Percentiles rank a stretch among this genome's conserved stretches.
Conservation (phyloP, 2,113 vertebrate genomes). For the Pomatostomus ruficeps region DNA sequence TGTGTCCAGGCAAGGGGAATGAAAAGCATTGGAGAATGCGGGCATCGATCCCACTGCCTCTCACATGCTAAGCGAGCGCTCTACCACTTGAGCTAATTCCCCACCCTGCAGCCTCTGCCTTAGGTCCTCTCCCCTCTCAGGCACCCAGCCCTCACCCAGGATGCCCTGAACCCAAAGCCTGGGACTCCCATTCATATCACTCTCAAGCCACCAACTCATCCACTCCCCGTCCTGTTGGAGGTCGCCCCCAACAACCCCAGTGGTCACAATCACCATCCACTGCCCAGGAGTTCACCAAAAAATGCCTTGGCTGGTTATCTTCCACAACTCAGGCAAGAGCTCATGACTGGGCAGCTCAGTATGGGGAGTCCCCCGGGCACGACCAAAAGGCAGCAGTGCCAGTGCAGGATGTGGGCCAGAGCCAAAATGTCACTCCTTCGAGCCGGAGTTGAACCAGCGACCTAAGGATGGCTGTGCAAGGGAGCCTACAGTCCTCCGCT, state of each 20-base stretch:
- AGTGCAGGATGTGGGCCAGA: not conserved
- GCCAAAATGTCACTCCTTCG: not conserved
- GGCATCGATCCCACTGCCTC: not conserved
- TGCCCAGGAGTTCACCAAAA: fast-evolving
- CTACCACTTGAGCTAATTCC: not conserved
- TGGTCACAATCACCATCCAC: fast-evolving
- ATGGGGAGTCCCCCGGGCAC: fast-evolving
- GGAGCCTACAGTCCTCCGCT: slow-evolving; percentile 81
- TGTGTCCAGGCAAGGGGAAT: fast-evolving
- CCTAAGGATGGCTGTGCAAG: slow-evolving; percentile 73
- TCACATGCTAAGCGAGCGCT: slow-evolving; percentile 8
- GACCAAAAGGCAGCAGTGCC: not conserved
- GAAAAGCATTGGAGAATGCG: not conserved
- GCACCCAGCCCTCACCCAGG: not conserved
- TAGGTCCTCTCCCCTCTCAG: not conserved
- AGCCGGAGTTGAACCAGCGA: slow-evolving; percentile 82
- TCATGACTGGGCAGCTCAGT: not conserved
- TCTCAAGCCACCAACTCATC: not conserved
- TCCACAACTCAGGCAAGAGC: not conserved
- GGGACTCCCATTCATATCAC: fast-evolving
- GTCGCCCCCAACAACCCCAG: not conserved
- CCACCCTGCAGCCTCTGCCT: too few relatives aligned
- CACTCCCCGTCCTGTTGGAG: not conserved
- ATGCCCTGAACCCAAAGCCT: not conserved
- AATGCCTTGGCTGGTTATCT: not conserved